Conservation (phyloP, 92 coral and sea anemone genomes). For the Ricordea florida region DNA sequence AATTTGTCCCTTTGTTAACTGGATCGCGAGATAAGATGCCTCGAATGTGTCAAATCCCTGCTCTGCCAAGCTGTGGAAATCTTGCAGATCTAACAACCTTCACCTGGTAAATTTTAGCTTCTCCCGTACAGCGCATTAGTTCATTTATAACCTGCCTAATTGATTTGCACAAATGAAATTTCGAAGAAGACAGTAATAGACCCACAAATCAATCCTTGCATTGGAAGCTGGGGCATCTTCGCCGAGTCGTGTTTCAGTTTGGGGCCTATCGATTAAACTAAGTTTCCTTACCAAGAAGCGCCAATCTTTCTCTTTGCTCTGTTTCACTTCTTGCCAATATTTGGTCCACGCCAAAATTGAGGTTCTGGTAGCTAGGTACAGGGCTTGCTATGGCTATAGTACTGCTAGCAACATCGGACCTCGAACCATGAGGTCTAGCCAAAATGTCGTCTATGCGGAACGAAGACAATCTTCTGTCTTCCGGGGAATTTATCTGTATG, state of each 20-base stretch:
- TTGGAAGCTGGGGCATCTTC: too few relatives aligned
- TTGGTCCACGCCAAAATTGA: constrained; percentile 89
- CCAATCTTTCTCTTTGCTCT: constrained; percentile 63
- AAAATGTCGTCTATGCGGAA: constrained; percentile 88
- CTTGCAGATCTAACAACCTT: background rate
- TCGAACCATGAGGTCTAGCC: constrained; percentile 61
- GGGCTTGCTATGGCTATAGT: constrained; percentile 27
- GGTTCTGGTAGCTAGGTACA: constrained; percentile 41
- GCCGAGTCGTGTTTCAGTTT: background rate
- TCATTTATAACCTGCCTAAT: constrained; percentile 18
- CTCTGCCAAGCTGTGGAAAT: background rate
- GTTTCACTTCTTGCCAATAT: constrained; percentile 66
- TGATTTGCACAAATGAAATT: background rate
- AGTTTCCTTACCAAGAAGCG: constrained; percentile 68
- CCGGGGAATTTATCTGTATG: constrained; percentile 28
- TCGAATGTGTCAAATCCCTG: background rate
- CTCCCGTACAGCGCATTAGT: too few relatives aligned
- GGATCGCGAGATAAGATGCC: constrained; percentile 24
- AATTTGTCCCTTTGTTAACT: constrained; percentile 14
- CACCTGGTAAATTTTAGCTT: too few relatives aligned
- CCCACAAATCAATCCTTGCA: too few relatives aligned
- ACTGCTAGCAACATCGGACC: constrained; percentile 48
- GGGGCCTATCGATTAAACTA: background rate
- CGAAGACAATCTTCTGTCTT: constrained; percentile 73
- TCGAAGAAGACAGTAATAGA: too few relatives aligned